phyloP scores from a whole-genome alignment of 2,113 vertebrate genomes.

The Oenanthe melanoleuca region DNA sequence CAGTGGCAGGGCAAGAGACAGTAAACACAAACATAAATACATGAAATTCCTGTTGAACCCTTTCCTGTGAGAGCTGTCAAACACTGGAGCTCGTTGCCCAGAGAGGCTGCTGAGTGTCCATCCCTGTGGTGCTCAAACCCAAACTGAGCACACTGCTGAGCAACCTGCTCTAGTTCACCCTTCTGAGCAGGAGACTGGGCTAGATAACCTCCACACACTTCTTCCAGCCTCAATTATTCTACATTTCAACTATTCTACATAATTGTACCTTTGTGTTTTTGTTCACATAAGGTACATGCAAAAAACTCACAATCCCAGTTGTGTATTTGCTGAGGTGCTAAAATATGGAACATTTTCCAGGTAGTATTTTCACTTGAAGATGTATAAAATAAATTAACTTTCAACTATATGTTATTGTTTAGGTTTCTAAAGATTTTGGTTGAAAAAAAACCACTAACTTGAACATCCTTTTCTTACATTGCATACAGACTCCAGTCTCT shows the following conservation, averaged over 20 bases:
- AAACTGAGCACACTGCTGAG: background rate
- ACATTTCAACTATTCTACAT: background rate
- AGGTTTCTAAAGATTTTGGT: background rate
- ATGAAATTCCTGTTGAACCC: background rate
- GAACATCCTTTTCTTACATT: background rate
- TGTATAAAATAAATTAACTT: background rate
- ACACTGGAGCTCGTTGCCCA: accelerated
- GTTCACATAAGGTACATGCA: background rate
- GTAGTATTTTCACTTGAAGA: background rate
- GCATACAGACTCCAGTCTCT: background rate
- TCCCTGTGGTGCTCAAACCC: background rate
- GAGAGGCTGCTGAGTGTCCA: background rate
- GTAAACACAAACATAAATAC: background rate
- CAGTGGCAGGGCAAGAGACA: background rate
- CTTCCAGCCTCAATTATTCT: background rate
- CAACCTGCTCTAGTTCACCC: background rate
- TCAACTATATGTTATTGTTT: background rate
- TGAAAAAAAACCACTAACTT: background rate
- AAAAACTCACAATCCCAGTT: background rate
- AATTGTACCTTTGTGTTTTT: accelerated
- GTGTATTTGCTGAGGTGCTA: background rate
- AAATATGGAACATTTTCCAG: background rate
- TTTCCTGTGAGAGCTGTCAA: background rate
- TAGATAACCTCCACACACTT: background rate
- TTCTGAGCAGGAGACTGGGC: background rate